Conservation (phyloP, 35 echinoderm and acorn worm genomes). For the Eucidaris tribuloides region DNA sequence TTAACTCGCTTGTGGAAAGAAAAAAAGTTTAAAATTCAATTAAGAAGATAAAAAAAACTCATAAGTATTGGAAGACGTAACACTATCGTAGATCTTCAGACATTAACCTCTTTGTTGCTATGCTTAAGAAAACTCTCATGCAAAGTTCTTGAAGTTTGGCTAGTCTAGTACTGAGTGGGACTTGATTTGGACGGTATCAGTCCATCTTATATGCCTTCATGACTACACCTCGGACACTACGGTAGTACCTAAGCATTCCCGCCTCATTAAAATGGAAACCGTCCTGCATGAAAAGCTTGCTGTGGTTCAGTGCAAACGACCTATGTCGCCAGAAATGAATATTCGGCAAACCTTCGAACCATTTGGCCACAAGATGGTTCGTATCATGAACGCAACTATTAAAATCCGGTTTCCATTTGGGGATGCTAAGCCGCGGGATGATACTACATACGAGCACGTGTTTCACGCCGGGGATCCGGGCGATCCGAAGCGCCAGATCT, state of each 20-base stretch:
- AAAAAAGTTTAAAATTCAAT: too few species aligned
- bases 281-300: conserved; percentile 18
- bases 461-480: neutral
- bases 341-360: neutral
- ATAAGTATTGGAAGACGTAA: too few species aligned
- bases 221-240: neutral
- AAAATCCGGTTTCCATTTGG: conserved; percentile 4
- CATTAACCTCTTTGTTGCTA: too few species aligned
- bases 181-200: too few species aligned
- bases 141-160: too few species aligned
- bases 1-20: too few species aligned
- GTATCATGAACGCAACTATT: neutral
- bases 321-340: conserved; percentile 19
- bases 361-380: neutral
- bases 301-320: conserved; percentile 25
- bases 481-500: conserved; percentile 11
- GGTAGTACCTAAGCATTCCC: conserved; percentile 27
- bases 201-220: conserved; percentile 29
- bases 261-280: conserved; percentile 6
- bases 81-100: too few species aligned
- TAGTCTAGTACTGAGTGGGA: too few species aligned
- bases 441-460: conserved; percentile 19
- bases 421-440: neutral
- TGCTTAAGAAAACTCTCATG: too few species aligned
- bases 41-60: too few species aligned